phyloP scores from a whole-genome alignment of 2,888 invertebrate species.

The Chrysina gloriosa region DNA sequence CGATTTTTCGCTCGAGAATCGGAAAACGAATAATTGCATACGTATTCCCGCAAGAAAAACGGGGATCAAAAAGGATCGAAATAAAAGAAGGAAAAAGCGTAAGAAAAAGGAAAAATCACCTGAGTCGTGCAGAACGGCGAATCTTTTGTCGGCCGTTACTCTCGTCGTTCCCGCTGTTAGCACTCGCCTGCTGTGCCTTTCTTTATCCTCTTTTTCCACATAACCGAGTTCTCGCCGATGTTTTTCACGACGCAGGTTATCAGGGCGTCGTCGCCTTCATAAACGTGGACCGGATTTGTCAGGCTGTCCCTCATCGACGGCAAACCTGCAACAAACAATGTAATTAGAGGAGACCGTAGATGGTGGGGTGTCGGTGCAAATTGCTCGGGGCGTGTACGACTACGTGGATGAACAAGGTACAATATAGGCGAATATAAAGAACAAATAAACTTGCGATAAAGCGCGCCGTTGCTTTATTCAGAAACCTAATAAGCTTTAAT shows the following conservation, averaged over 20 bases:
- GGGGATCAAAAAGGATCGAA: background rate
- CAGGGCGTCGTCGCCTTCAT: slow-evolving; percentile 81
- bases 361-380: too few species aligned
- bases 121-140: slow-evolving; percentile 81
- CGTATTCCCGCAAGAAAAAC: background rate
- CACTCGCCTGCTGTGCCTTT: slow-evolving; percentile 68
- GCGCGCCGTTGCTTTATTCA: too few species aligned
- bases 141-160: slow-evolving; percentile 79
- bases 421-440: too few species aligned
- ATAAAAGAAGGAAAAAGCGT: background rate
- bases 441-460: too few species aligned
- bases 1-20: background rate
- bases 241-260: slow-evolving; percentile 84
- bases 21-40: too few species aligned
- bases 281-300: slow-evolving; percentile 69
- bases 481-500: too few species aligned
- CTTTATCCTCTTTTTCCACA: slow-evolving; percentile 80
- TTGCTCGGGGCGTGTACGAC: too few species aligned
- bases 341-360: slow-evolving; percentile 23
- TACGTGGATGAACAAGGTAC: too few species aligned
- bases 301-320: slow-evolving; percentile 67
- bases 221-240: slow-evolving; percentile 77
- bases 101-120: slow-evolving; percentile 66
- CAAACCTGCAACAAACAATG: slow-evolving; percentile 58
- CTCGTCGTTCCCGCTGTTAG: slow-evolving; percentile 81